Conservation (phyloP, 2,113 vertebrate species). For the Jacana jacana region DNA sequence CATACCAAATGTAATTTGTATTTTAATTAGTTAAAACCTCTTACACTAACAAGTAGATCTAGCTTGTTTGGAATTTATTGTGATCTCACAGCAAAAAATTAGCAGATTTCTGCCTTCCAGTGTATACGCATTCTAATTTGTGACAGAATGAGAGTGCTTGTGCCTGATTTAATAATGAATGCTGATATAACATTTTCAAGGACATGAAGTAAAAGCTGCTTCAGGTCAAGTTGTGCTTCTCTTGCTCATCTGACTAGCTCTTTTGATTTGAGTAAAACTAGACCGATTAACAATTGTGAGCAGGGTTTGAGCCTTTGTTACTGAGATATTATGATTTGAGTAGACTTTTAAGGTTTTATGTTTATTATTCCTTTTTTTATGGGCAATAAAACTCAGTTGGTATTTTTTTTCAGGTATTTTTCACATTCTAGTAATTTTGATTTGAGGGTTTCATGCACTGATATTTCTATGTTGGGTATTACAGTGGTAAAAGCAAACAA, state of each 20-base stretch:
- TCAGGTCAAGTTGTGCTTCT: not conserved
- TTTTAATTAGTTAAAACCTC: not conserved
- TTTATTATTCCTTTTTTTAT: not conserved
- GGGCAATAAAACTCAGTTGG: not conserved
- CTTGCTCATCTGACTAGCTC: not conserved
- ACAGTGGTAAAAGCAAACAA: not conserved
- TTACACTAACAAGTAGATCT: not conserved
- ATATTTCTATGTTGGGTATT: not conserved
- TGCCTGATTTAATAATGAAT: not conserved
- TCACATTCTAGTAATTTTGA: not conserved
- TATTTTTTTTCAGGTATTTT: not conserved
- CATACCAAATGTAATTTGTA: not conserved
- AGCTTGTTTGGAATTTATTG: not conserved
- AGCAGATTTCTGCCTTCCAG: not conserved
- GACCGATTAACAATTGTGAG: not conserved
- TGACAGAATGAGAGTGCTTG: not conserved
- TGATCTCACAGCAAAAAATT: not conserved
- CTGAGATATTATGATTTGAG: not conserved
- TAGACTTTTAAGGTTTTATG: not conserved
- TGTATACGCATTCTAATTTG: not conserved
- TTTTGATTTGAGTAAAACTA: not conserved
- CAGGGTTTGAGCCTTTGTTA: not conserved
- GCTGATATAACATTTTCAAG: not conserved
- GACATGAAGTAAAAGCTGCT: not conserved
- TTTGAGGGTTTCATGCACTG: not conserved